phyloP scores from a whole-genome alignment of 2,888 invertebrate genomes.

The Agrochola litura region DNA sequence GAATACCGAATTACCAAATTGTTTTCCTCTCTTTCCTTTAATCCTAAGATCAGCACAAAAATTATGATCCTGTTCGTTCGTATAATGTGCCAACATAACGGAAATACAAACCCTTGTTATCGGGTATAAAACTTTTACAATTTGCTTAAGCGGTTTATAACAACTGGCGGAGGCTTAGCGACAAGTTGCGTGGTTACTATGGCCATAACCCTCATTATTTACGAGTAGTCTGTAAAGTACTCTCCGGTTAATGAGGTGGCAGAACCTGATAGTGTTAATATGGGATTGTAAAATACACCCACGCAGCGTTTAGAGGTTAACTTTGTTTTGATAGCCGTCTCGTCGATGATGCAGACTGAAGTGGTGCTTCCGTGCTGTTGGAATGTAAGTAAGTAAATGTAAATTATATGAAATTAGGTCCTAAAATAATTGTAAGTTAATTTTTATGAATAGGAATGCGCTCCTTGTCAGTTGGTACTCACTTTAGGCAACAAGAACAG shows the following conservation, averaged over 20 bases:
- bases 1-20: neutral
- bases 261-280: conserved; percentile 58
- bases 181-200: conserved; percentile 64
- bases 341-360: neutral
- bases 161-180: conserved; percentile 58
- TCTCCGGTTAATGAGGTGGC: conserved; percentile 56
- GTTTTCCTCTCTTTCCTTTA: conserved; percentile 8
- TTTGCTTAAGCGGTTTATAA: conserved; percentile 65
- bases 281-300: conserved; percentile 48
- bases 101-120: conserved; percentile 50
- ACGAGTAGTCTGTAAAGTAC: conserved; percentile 58
- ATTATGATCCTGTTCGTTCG: conserved; percentile 45
- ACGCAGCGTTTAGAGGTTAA: conserved; percentile 40
- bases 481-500: neutral
- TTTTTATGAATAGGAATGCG: neutral
- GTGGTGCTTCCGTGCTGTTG: neutral
- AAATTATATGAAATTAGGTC: neutral
- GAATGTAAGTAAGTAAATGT: neutral
- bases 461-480: neutral
- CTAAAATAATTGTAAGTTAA: neutral
- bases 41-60: conserved; percentile 38
- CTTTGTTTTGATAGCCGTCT: conserved; percentile 27
- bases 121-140: conserved; percentile 63
- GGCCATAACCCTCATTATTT: conserved; percentile 68
- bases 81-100: conserved; percentile 35